Evolutionary conservation across 2,113 vertebrate genomes (phyloP).

Genomic region (Nibea albiflora): DNA sequence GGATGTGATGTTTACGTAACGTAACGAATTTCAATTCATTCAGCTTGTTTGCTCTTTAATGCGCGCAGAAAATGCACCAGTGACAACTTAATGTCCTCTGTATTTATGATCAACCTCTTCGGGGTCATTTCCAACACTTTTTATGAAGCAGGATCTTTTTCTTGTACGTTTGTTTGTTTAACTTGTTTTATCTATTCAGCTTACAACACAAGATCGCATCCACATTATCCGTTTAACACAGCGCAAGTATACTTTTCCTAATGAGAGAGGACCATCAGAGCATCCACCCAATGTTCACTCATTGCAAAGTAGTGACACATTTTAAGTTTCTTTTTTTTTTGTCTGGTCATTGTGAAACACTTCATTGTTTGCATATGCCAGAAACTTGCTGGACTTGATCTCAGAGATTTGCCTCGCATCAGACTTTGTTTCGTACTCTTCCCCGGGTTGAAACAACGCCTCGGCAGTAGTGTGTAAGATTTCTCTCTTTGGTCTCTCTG

Average conservation of each 20-base stretch:
- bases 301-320: not conserved
- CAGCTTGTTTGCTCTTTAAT: not conserved
- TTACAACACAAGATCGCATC: no score
- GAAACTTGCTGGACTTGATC: conserved; percentile 50
- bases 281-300: not conserved
- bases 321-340: no score
- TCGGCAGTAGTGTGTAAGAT: not conserved
- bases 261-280: not conserved
- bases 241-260: not conserved
- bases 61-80: not conserved
- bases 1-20: not conserved
- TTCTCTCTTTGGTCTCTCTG: not conserved
- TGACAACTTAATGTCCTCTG: not conserved
- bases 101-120: not conserved
- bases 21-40: not conserved
- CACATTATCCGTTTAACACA: not conserved
- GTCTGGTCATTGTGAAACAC: no score
- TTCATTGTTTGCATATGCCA: not conserved
- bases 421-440: not conserved
- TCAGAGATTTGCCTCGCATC: no score
- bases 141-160: not conserved
- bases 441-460: not conserved
- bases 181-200: no score
- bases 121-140: not conserved
- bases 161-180: not conserved